Evolutionary conservation across 2,113 vertebrate species (phyloP).

Genomic region (Gorilla gorilla): DNA sequence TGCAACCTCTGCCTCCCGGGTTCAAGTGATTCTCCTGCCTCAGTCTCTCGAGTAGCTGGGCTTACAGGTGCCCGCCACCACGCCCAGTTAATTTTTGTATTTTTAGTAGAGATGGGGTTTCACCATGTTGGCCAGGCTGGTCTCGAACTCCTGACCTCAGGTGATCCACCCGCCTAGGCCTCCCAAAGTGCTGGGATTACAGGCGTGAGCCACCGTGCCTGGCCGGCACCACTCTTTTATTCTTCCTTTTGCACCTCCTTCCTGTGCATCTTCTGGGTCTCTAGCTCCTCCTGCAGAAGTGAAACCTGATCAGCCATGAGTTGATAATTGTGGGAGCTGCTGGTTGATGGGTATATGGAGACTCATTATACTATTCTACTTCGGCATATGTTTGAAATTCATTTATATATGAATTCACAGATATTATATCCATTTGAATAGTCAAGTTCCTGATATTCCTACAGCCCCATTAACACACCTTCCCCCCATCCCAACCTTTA

Average conservation of each 20-base stretch:
- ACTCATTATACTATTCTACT: neutral
- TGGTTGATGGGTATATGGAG: neutral
- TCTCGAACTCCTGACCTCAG: no score
- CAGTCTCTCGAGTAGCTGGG: no score
- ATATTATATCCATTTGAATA: neutral
- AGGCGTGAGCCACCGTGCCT: no score
- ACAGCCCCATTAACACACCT: constrained; percentile 38
- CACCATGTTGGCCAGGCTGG: no score
- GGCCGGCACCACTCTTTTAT: neutral
- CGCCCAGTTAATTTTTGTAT: no score
- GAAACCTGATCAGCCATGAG: neutral
- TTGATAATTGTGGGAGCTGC: neutral
- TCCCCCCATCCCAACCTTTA: neutral
- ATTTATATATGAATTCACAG: neutral
- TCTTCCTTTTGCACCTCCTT: neutral
- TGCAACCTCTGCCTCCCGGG: no score
- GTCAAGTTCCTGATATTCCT: constrained; percentile 39
- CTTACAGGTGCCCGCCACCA: no score
- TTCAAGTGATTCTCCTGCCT: no score
- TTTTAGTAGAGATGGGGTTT: no score
- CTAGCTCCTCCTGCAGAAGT: neutral
- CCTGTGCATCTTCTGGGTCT: neutral
- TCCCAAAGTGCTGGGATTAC: no score
- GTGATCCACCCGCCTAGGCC: no score
- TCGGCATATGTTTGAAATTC: neutral